Conservation (phyloP, 2,888 invertebrate genomes). For the Erebia epiphron region DNA sequence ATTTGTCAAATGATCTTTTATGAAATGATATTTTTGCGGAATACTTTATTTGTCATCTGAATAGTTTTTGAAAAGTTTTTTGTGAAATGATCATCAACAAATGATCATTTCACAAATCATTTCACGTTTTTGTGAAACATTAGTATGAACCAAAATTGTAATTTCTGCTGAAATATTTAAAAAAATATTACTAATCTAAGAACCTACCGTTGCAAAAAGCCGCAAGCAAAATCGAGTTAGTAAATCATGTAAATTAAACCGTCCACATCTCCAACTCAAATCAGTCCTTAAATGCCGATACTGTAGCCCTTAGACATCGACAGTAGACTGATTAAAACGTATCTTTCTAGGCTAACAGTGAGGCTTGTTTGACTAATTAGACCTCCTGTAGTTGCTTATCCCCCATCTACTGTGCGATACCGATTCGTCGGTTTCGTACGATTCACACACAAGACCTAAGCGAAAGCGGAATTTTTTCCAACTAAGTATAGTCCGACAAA, state of each 20-base stretch:
- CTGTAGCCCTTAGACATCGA: conserved; percentile 10
- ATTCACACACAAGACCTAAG: conserved; percentile 3
- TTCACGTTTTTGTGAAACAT: no score
- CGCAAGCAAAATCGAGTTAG: neutral
- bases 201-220: neutral
- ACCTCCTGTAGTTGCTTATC: conserved; percentile 46
- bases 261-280: conserved; percentile 9
- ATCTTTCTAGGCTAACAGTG: conserved; percentile 41
- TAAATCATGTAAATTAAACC: conserved; percentile 8
- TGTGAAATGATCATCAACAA: no score
- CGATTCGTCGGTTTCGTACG: conserved; percentile 46
- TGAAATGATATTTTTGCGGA: no score
- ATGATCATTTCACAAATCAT: no score
- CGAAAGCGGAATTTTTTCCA: neutral
- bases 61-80: no score
- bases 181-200: neutral
- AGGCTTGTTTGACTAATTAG: conserved; percentile 52
- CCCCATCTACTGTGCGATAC: conserved; percentile 51
- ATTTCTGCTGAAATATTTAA: no score
- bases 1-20: no score
- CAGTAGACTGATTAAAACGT: conserved; percentile 39
- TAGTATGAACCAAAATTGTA: no score
- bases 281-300: conserved; percentile 19
- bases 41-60: no score
- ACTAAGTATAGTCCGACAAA: neutral